Evolutionary conservation across 1,140 invertebrate genomes (phyloP), one percentile per base, ranked within the genome.

Genomic region (Papilio polyxenes): DNA sequence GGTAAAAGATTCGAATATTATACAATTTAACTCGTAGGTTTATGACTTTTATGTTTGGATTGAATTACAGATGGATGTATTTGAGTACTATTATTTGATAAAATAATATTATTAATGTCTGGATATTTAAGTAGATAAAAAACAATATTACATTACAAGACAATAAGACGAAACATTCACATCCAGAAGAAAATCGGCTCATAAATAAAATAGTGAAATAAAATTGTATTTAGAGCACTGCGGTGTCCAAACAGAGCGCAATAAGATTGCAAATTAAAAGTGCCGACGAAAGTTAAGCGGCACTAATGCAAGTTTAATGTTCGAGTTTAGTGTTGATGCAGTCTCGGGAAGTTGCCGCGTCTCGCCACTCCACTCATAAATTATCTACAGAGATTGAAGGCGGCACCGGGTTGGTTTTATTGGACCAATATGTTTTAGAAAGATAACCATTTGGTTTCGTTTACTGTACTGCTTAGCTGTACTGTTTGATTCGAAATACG

Each of bases 261-360:
- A 81, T 82, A 80, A 84, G 80, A 82, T 79, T 72, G 37, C 62
- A 40, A 78, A 86, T 84, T 81, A 88, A 87, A 85, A 90, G 62
- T 89, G 85, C 84, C 86, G 81, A 86, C 86, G 82, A 86, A 88
- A 89, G 85, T 89, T 83, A 86, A 87, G 85, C 82, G 23, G 23
- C 83, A 86, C 86, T 92, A 91, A 92, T 90, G 89, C 87, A 90
- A 91, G 84, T 91, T 91, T 92, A 89, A 91, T 91, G 91, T 91
- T 82, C 83, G 87, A 75, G 83, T 89, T 89, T 31, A 31, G 23
- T 31, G 23, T 31, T 88, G 87, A 86, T 88, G 87, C 85, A 89
- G 83, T 82, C 85, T 82, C 80, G 75, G 80, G 83, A 83, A 86
- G 87, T 86, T 85, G 84, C 85, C 85, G 78, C 51, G 65, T 75